Base-by-base conservation (phyloP, 1,140 invertebrate species). In the Antheraea pernyi region DNA sequence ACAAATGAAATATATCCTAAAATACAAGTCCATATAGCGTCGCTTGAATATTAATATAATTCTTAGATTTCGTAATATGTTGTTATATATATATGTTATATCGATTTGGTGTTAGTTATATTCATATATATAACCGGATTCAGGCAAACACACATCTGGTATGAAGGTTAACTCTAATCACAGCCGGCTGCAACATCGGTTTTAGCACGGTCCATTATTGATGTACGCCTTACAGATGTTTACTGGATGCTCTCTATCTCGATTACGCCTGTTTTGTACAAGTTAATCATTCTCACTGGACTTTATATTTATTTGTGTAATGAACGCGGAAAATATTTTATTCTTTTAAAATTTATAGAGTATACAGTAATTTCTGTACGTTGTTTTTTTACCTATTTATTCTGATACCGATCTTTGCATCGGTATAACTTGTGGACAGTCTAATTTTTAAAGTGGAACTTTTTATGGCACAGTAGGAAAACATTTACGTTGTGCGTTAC, bases 191-290 rank as follows among this genome's bases (percentile, higher is more conserved):
- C 46, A 60, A 10, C 59, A 13, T 60, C 59, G 59, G 19, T 60
- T 19, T 60, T 19, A 22, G 59, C 22, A 10, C 30, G 59, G 59
- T 22, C 3, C 19, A 19, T 61, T 19, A 61, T 61, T 13, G 30
- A 22, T 61, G 19, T 53, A 53, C 8, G 61, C 36, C 3, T 22
- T 63, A 63, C 37, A 63, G 59, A 60, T 60, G 19, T 22, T 60
- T 60, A 60, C 19, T 60, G 9, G 22, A 22, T 10, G 58, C 10
- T 10, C 9, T 60, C 22, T 19, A 30, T 30, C 59, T 19, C 59
- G 19, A 60, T 18, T 60, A 11, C 2, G 16, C 39, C 46, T 9
- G 5, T 53, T 53, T 11, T n/a, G 16, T n/a, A 53, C 16, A 53
- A 53, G 11, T 53, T 53, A 13, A 53, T 53, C 10, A 53, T 53